A percentile compares a stretch with the other conserved stretches of the same genome.
Conservation (phyloP, 1,140 invertebrate genomes). For the Euura saliciscinereae region DNA sequence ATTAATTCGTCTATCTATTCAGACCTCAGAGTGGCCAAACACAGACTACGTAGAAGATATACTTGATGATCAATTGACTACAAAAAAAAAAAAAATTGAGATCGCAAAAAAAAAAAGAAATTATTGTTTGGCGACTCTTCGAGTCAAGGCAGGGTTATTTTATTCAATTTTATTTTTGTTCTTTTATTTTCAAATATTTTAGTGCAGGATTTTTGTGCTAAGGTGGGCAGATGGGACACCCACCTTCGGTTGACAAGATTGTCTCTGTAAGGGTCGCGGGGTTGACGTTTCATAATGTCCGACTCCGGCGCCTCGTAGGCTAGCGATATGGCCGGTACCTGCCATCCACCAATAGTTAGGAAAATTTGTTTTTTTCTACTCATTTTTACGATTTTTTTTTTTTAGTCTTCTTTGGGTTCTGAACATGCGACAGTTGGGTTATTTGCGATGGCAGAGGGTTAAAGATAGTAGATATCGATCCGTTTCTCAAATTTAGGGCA, state of each 20-base stretch:
- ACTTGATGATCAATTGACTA: neutral
- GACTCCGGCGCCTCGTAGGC: constrained; percentile 96
- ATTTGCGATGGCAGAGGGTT: too few relatives aligned
- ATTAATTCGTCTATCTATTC: neutral
- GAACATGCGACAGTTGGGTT: too few relatives aligned
- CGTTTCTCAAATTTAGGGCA: too few relatives aligned
- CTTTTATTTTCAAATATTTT: constrained; percentile 25
- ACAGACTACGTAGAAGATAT: neutral
- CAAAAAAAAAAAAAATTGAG: neutral
- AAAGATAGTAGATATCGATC: too few relatives aligned
- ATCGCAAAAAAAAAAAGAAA: too few relatives aligned
- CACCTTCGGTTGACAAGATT: constrained; percentile 95
- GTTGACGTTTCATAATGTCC: constrained; percentile 97
- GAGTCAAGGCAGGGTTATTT: neutral
- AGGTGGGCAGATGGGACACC: constrained; percentile 40
- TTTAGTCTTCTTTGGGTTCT: too few relatives aligned
- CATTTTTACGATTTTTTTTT: neutral
- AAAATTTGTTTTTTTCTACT: constrained; percentile 23
- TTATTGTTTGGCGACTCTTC: neutral
- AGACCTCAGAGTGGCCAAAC: neutral
- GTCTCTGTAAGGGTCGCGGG: constrained; percentile 91
- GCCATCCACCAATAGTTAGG: constrained; percentile 62
- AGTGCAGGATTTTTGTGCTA: constrained; percentile 27
- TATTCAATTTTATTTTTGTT: neutral
- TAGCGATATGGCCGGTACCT: constrained; percentile 95